Percentiles rank a stretch among this genome's conserved stretches.
These are phyloP conservation scores for Lepidotrigona ventralis DNA, from an alignment of 1,140 invertebrate species.

Conservation along the genomic window DNA sequence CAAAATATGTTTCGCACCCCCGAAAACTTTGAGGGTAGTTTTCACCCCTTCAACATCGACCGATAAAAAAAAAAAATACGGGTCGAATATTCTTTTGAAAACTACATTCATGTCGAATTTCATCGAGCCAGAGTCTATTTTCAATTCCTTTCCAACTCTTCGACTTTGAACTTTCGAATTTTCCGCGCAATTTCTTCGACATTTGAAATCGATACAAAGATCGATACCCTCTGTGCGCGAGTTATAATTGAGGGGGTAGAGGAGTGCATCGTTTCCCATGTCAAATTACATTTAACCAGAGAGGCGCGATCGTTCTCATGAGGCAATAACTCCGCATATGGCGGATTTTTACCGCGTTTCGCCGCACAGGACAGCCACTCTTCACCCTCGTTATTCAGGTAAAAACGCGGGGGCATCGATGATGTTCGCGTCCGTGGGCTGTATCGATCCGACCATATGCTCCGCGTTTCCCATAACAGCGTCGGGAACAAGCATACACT, in stretches of 20 bases:
- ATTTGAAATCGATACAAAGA: not conserved
- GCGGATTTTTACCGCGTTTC: slow-evolving; percentile 54
- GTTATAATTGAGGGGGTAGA: slow-evolving; percentile 8
- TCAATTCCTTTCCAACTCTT: not conserved
- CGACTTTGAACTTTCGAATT: not conserved
- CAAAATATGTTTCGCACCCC: too few species aligned
- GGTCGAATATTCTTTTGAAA: too few species aligned
- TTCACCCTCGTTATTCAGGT: slow-evolving; percentile 55
- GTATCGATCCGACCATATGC: slow-evolving; percentile 67
- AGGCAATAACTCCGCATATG: slow-evolving; percentile 66
- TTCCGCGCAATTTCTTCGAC: not conserved
- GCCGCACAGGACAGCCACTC: slow-evolving; percentile 41
- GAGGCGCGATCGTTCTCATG: slow-evolving; percentile 66
- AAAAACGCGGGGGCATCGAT: slow-evolving; percentile 51
- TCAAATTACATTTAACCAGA: slow-evolving; percentile 64
- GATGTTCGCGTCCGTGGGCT: slow-evolving; percentile 49
- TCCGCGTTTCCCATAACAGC: slow-evolving; percentile 68
- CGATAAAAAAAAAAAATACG: too few species aligned
- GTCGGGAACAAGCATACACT: slow-evolving; percentile 19
- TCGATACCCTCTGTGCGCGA: not conserved
- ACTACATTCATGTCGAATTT: too few species aligned
- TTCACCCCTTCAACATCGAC: too few species aligned
- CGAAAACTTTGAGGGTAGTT: too few species aligned
- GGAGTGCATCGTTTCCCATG: slow-evolving; percentile 64
- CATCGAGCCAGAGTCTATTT: not conserved